Percentiles rank a stretch among this genome's conserved stretches.
Conservation (phyloP, 2,888 invertebrate genomes). For the Eupithecia subumbrata region DNA sequence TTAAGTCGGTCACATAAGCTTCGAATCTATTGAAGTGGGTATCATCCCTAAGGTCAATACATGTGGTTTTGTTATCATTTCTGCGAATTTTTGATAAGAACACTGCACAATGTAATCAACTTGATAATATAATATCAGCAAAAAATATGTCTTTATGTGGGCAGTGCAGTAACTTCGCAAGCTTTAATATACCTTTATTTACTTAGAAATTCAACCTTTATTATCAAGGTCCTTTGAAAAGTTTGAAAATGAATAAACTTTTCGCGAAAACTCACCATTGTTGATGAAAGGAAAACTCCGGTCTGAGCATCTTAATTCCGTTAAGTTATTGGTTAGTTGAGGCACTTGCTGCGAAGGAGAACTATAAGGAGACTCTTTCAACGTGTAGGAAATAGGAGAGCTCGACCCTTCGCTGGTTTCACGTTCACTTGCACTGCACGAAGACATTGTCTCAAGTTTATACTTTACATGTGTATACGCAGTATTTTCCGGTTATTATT, state of each 20-base stretch:
- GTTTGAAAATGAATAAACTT: no score
- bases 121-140: neutral
- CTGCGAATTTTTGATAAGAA: conserved; percentile 30
- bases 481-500: conserved; percentile 7
- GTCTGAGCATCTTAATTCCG: conserved; percentile 63
- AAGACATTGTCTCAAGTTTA: conserved; percentile 38
- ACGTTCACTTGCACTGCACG: conserved; percentile 61
- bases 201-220: neutral
- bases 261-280: conserved; percentile 44
- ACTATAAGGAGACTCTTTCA: conserved; percentile 61
- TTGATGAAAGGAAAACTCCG: conserved; percentile 38
- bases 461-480: neutral
- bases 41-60: neutral
- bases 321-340: conserved; percentile 63
- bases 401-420: conserved; percentile 68
- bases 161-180: neutral
- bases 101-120: neutral
- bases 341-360: conserved; percentile 75
- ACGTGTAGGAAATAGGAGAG: conserved; percentile 60
- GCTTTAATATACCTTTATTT: neutral
- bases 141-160: neutral
- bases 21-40: neutral
- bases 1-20: neutral
- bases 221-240: no score
- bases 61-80: conserved; percentile 13